phyloP scores from a whole-genome alignment of 2,113 vertebrate genomes.

The Notiomystis cincta region DNA sequence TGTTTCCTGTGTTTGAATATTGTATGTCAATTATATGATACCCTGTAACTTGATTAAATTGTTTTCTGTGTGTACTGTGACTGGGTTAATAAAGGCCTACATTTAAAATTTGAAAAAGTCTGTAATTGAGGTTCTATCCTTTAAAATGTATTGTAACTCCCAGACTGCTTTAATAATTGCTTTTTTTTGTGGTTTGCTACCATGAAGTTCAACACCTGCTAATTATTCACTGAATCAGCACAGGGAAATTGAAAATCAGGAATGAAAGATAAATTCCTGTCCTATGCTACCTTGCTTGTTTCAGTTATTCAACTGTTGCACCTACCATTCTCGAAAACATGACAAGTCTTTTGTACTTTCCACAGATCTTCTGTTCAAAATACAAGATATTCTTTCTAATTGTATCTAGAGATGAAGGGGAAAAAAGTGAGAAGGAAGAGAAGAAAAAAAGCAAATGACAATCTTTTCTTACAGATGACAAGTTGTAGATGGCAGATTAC shows the following conservation, averaged over 20 bases:
- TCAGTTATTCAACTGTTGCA: constrained; percentile 22
- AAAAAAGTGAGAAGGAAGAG: fast-evolving
- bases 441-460: not conserved
- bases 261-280: not conserved
- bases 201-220: not conserved
- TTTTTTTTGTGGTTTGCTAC: not conserved
- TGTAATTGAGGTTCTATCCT: not conserved
- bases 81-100: not conserved
- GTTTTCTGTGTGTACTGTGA: not conserved
- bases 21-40: not conserved
- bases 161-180: not conserved
- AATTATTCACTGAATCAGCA: not conserved
- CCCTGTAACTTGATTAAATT: not conserved
- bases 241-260: not conserved
- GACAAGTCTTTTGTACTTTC: not conserved
- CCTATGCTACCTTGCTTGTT: not conserved
- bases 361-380: not conserved
- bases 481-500: not conserved
- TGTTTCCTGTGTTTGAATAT: not conserved
- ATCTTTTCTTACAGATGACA: not conserved
- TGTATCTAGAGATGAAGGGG: not conserved
- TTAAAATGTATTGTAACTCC: not conserved
- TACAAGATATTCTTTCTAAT: not conserved
- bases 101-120: not conserved
- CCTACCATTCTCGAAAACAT: not conserved